Evolutionary conservation across 2,797 vertebrate species (phyloP).

Genomic region (Poecilia velifera): DNA sequence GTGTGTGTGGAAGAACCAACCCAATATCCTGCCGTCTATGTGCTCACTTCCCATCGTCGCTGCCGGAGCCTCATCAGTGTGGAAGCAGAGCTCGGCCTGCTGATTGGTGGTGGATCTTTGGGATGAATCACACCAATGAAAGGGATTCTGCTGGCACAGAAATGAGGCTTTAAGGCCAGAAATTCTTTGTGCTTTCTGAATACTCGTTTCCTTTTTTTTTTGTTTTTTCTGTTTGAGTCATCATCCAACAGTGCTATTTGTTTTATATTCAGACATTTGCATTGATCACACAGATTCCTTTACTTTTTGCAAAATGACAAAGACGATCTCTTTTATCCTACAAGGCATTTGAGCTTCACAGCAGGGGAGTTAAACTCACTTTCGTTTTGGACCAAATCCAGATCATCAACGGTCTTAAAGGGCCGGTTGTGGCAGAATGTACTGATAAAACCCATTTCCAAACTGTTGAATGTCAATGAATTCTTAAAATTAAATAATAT

Average conservation of each 20-base stretch:
- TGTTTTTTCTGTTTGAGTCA: neutral
- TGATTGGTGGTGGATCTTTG: constrained; percentile 5
- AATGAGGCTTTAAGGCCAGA: neutral
- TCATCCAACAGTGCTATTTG: neutral
- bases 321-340: neutral
- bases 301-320: neutral
- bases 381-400: no score
- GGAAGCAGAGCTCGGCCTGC: neutral
- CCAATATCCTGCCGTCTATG: neutral
- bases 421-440: no score
- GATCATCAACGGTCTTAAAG: no score
- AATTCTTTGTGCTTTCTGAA: constrained; percentile 2
- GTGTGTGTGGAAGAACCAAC: neutral
- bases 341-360: neutral
- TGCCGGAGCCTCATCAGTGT: neutral
- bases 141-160: constrained; percentile 4
- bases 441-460: no score
- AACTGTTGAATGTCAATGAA: no score
- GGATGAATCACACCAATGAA: constrained; percentile 4
- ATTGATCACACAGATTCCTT: neutral
- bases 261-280: neutral
- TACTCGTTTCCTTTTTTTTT: neutral
- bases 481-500: no score
- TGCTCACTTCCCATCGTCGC: neutral
- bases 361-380: no score